phyloP scores from a whole-genome alignment of 1,140 invertebrate species.

The Diorhabda elongata region DNA sequence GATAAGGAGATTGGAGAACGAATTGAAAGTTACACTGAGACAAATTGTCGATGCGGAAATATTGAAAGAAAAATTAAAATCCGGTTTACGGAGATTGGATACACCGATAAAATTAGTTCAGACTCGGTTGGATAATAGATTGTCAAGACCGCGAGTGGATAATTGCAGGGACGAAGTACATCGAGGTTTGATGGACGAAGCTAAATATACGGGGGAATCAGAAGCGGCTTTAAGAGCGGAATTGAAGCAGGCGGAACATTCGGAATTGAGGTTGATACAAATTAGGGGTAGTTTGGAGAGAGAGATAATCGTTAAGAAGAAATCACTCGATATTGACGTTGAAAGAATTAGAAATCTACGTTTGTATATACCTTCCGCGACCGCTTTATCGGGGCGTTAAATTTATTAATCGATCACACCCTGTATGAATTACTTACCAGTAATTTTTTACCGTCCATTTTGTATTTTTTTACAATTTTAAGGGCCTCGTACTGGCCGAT shows the following conservation, averaged over 20 bases:
- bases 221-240: conserved; percentile 58
- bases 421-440: neutral
- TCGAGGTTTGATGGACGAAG: conserved; percentile 68
- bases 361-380: conserved; percentile 63
- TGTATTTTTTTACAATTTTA: neutral
- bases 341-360: conserved; percentile 60
- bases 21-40: conserved; percentile 58
- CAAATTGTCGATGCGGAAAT: conserved; percentile 67
- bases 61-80: conserved; percentile 59
- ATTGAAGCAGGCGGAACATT: conserved; percentile 57
- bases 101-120: conserved; percentile 72
- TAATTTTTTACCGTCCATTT: neutral
- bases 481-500: neutral
- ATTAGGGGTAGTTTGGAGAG: conserved; percentile 61
- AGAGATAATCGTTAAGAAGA: conserved; percentile 68
- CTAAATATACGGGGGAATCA: conserved; percentile 62
- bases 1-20: conserved; percentile 62
- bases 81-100: conserved; percentile 61
- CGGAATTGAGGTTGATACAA: conserved; percentile 57
- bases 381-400: conserved; percentile 57
- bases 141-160: conserved; percentile 62
- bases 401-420: too few relatives aligned
- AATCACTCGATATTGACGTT: conserved; percentile 66
- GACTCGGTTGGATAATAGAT: conserved; percentile 67
- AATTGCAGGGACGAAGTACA: conserved; percentile 67